Evolutionary conservation across 2,797 vertebrate genomes (phyloP), one percentile per base, ranked within the genome.

Genomic region (Philypnodon macrostomus): DNA sequence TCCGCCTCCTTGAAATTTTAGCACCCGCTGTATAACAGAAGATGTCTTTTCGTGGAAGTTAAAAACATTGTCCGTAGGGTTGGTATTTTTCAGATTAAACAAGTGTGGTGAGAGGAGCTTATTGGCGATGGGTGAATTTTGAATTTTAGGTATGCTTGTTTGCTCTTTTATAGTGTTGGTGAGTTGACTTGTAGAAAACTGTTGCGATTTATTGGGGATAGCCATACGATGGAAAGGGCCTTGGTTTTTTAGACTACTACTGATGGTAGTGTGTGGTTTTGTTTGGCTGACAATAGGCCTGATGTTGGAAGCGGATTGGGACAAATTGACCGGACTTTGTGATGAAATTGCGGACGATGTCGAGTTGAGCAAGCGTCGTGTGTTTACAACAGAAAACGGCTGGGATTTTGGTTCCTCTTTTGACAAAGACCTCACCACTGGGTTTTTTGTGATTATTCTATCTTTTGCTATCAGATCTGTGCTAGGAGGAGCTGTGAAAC

Each of bases 1-100:
- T 0, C 86, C n/a, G n/a, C n/a, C 84, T 2, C 83, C 85, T 48
- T 89, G 87, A 45, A 53, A 79, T 73, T 90, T 92, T 0, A 86
- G 66, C 10, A 88, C 67, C 67, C 81, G 85, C 63, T 89, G 87
- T 12, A 90, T 90, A 38, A 88, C 81, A 6, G 75, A 53, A 0
- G 85, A 75, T 31, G 79, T 79, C 31, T 47, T 90, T 52, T 90
- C 89, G 0, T 78, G 85, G 29, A 60, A 73, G 55, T 73, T 89
- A 45, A 85, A 85, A 1, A 75, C 56, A 45, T 75, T 72, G 67
- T 87, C 85, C 1, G 78, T 63, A 38, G 77, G 69, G 67, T 77
- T 85, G 11, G 76, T 70, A 47, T 67, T 82, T 54, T 72, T 84
- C 47, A 67, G 72, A 47, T 80, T 67, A 27, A 85, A 81, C 5